Evolutionary conservation across 2,888 invertebrate species (phyloP).

Genomic region (Lamproptera curius): DNA sequence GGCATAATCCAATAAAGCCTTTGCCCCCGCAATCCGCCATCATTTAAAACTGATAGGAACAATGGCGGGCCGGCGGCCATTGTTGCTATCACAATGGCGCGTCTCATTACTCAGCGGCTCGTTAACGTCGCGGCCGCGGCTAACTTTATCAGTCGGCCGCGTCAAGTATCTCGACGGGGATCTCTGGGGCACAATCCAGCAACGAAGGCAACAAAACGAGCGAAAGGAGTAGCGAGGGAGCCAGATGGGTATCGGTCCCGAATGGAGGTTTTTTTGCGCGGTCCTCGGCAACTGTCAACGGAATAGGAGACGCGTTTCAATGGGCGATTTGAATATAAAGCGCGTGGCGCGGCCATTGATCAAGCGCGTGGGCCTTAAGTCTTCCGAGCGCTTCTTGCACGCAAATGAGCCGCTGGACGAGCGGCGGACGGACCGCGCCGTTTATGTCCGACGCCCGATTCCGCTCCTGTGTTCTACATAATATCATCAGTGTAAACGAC

Average conservation of each 20-base stretch:
- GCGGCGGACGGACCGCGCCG: slow-evolving; percentile 20
- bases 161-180: slow-evolving; percentile 71
- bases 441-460: slow-evolving; percentile 23
- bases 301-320: slow-evolving; percentile 74
- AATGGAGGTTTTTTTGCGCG: slow-evolving; percentile 68
- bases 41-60: slow-evolving; percentile 70
- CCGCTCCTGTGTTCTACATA: not conserved
- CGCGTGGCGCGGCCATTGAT: slow-evolving; percentile 71
- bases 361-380: slow-evolving; percentile 69
- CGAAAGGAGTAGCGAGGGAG: slow-evolving; percentile 52
- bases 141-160: slow-evolving; percentile 71
- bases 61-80: slow-evolving; percentile 64
- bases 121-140: slow-evolving; percentile 67
- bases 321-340: slow-evolving; percentile 75
- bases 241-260: slow-evolving; percentile 74
- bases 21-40: slow-evolving; percentile 27
- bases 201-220: no score
- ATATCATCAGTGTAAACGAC: no score
- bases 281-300: slow-evolving; percentile 73
- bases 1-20: slow-evolving; percentile 26
- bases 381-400: slow-evolving; percentile 73
- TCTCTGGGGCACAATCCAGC: slow-evolving; percentile 68
- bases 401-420: slow-evolving; percentile 59
- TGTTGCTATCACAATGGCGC: slow-evolving; percentile 70
- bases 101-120: slow-evolving; percentile 73